Percentiles rank a stretch among this genome's conserved stretches.
Conservation (phyloP, 2,797 vertebrate species). For the Monodelphis domestica region DNA sequence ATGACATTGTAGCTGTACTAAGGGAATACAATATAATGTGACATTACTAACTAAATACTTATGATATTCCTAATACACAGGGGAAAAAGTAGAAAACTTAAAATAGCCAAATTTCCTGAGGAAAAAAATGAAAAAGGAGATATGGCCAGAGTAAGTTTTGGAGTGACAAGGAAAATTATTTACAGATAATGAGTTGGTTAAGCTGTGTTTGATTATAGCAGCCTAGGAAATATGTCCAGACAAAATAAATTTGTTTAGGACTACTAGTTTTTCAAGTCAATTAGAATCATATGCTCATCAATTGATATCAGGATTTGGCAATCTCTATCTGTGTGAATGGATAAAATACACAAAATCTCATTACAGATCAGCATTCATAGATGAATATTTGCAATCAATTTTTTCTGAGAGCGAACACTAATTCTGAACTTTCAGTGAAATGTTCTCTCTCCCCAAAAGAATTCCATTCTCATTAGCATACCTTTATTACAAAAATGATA, state of each 20-base stretch:
- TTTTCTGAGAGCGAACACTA: not conserved
- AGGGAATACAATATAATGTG: not conserved
- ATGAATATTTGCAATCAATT: not conserved
- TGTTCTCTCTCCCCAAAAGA: not conserved
- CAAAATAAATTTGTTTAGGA: not conserved
- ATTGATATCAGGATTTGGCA: not conserved
- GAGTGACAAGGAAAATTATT: not conserved
- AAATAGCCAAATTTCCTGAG: not conserved
- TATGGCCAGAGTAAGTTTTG: not conserved
- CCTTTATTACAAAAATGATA: not conserved
- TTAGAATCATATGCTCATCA: not conserved
- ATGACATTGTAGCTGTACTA: not conserved
- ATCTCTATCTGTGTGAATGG: not conserved
- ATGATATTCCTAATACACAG: not conserved
- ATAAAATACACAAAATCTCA: not conserved
- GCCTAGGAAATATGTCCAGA: not conserved
- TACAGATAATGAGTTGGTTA: not conserved
- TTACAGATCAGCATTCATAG: not conserved
- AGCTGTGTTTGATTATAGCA: not conserved
- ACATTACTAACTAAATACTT: not conserved
- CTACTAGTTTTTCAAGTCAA: not conserved
- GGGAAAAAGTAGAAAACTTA: not conserved
- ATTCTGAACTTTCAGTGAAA: not conserved
- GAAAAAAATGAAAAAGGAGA: not conserved
- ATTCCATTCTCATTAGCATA: not conserved